phyloP scores from a whole-genome alignment of 1,140 invertebrate genomes.

The Cylas formicarius region DNA sequence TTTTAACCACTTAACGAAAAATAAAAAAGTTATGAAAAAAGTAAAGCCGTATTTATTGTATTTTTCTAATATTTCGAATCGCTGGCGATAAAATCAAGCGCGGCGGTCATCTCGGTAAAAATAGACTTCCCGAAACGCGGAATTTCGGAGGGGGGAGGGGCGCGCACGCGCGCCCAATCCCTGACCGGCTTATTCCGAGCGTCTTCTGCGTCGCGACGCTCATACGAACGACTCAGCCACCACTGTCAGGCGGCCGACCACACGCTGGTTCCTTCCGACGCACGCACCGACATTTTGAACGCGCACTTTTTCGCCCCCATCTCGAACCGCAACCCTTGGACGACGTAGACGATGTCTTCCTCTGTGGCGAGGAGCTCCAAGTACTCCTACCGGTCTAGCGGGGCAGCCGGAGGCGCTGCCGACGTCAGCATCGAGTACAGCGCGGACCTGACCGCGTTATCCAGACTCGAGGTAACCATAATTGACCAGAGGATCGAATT shows the following conservation, averaged over 20 bases:
- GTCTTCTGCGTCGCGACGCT: slow-evolving; percentile 37
- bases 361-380: slow-evolving; percentile 77
- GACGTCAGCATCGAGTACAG: slow-evolving; percentile 92
- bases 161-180: slow-evolving; percentile 14
- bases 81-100: background rate
- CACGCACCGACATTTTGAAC: slow-evolving; percentile 36
- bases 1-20: too few relatives aligned
- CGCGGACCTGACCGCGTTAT: slow-evolving; percentile 83
- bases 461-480: slow-evolving; percentile 79
- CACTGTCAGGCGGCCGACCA: slow-evolving; percentile 40
- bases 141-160: slow-evolving; percentile 34
- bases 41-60: background rate
- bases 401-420: slow-evolving; percentile 64
- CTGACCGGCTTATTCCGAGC: slow-evolving; percentile 29
- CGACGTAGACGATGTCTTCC: slow-evolving; percentile 51
- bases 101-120: slow-evolving; percentile 17
- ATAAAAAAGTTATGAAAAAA: background rate
- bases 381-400: slow-evolving; percentile 79
- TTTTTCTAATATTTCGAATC: background rate
- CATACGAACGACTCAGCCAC: slow-evolving; percentile 43
- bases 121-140: slow-evolving; percentile 22
- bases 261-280: slow-evolving; percentile 40
- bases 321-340: too few relatives aligned
- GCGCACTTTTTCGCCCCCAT: too few relatives aligned
- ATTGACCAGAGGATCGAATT: too few relatives aligned